phyloP scores from a whole-genome alignment of 2,888 invertebrate species.

The Halictus quadricinctus region DNA sequence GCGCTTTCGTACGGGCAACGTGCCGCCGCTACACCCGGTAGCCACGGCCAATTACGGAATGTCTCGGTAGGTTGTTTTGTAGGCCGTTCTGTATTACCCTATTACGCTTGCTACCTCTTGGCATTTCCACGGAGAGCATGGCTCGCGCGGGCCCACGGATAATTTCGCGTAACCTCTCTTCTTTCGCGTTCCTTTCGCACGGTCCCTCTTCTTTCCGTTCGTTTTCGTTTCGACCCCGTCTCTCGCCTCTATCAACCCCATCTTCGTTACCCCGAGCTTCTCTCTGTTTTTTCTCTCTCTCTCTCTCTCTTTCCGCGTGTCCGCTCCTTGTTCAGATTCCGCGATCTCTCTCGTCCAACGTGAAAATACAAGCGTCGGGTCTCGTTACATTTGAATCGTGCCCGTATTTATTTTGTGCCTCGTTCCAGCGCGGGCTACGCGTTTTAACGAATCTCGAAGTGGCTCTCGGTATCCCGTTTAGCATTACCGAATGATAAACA shows the following conservation, averaged over 20 bases:
- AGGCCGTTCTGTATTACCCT: slow-evolving; percentile 73
- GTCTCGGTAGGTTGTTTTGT: slow-evolving; percentile 68
- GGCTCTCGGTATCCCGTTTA: slow-evolving; percentile 20
- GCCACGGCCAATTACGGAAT: slow-evolving; percentile 72
- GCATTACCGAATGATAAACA: slow-evolving; percentile 27
- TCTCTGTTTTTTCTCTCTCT: not conserved
- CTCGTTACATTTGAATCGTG: slow-evolving; percentile 67
- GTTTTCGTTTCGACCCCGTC: not conserved
- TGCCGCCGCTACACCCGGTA: slow-evolving; percentile 36
- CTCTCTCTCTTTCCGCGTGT: not conserved
- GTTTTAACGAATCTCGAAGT: slow-evolving; percentile 44
- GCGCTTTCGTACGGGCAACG: slow-evolving; percentile 44
- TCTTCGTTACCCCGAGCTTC: not conserved
- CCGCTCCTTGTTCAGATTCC: slow-evolving; percentile 20
- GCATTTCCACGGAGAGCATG: slow-evolving; percentile 50
- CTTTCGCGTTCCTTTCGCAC: not conserved
- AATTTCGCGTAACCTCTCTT: slow-evolving; percentile 67
- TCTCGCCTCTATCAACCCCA: not conserved
- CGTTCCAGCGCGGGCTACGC: slow-evolving; percentile 14
- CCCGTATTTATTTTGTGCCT: slow-evolving; percentile 62
- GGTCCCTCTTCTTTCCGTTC: not conserved
- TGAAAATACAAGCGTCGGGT: slow-evolving; percentile 56
- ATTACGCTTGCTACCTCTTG: slow-evolving; percentile 68
- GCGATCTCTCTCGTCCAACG: slow-evolving; percentile 44
- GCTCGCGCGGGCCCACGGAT: slow-evolving; percentile 69